Evolutionary conservation across 2,113 vertebrate genomes (phyloP).

Genomic region (Garra rufa): DNA sequence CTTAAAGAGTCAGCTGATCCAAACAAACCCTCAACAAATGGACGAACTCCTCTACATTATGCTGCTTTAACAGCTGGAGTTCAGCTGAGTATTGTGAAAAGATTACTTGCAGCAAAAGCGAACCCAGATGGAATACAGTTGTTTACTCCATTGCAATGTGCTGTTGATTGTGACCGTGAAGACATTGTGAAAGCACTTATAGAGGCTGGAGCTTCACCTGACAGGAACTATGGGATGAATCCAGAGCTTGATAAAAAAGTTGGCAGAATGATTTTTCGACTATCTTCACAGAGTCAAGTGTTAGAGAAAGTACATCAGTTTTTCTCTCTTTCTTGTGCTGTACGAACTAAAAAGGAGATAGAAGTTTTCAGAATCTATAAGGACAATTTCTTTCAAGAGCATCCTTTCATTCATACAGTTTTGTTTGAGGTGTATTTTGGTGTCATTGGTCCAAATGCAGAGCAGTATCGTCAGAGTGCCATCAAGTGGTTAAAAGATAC

Average conservation of each 20-base stretch:
- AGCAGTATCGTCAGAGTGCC: conserved; percentile 48
- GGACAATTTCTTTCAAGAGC: conserved; percentile 55
- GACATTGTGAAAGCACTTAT: conserved; percentile 59
- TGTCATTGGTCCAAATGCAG: fast-evolving
- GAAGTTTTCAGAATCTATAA: conserved; percentile 38
- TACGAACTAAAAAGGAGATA: fast-evolving
- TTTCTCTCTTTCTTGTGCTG: background rate
- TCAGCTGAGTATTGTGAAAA: conserved; percentile 38
- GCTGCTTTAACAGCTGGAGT: background rate
- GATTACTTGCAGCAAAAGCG: conserved; percentile 59
- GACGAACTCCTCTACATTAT: conserved; percentile 56
- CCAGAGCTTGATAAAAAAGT: conserved; percentile 43
- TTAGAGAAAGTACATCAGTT: background rate
- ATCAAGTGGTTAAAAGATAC: conserved; percentile 63
- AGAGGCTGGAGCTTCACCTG: conserved; percentile 48
- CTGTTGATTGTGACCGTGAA: conserved; percentile 34
- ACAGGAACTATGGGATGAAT: background rate
- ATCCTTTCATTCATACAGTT: conserved; percentile 39
- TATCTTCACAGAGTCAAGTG: conserved; percentile 1
- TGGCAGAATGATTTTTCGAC: conserved; percentile 4
- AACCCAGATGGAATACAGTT: background rate
- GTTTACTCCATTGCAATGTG: conserved; percentile 52
- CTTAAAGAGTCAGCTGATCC: conserved; percentile 42
- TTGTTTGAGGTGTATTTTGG: conserved; percentile 56
- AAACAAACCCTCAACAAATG: fast-evolving